Base-by-base conservation (phyloP, 2,888 invertebrate genomes). In the Meganola albula region DNA sequence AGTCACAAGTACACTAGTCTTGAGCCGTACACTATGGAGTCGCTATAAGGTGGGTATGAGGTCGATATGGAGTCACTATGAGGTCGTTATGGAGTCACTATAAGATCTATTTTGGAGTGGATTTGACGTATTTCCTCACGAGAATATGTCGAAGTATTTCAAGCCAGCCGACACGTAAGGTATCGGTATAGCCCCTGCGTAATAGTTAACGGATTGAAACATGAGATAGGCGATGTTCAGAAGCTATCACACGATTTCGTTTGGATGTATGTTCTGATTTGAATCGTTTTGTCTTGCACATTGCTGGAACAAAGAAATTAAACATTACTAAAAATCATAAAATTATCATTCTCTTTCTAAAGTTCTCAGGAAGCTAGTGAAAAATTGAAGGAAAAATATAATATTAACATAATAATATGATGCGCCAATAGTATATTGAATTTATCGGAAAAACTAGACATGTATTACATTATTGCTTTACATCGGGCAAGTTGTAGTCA, bases 231-330 rank as follows among this genome's bases (percentile, higher is more conserved):
- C 90, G 82, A 89, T 87, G 73, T 89, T 88, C 52, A 90, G 87
- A 78, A 90, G 91, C 90, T 90, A 92, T 92, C 92, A 92, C 89
- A 92, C 92, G 69, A 94, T 93, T 78, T 94, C 94, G 75, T 94
- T 94, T 58, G 93, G 92, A 82, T 93, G 93, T 58, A 90, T 88
- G 76, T 93, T 93, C 74, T 93, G 93, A 87, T 92, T 93, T 58
- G 92, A 93, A 76, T 92, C 91, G 71, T 93, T 93, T 57, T 90
- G 91, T 65, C 92, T 88, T 41, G 91, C 90, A 71, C 93, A 93
- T 90, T 93, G 93, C 93, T 93, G 89, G 12, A 90, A 90, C 67
- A 71, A 57, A 70, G 65, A 53, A 45, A 49, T 49, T 40, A 36
- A 9, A 29, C 34, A 21, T 25, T 11, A 35, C 35, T 36, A 28